Base-by-base conservation (phyloP, 2,888 invertebrate genomes). In the Octonoba sinensis region DNA sequence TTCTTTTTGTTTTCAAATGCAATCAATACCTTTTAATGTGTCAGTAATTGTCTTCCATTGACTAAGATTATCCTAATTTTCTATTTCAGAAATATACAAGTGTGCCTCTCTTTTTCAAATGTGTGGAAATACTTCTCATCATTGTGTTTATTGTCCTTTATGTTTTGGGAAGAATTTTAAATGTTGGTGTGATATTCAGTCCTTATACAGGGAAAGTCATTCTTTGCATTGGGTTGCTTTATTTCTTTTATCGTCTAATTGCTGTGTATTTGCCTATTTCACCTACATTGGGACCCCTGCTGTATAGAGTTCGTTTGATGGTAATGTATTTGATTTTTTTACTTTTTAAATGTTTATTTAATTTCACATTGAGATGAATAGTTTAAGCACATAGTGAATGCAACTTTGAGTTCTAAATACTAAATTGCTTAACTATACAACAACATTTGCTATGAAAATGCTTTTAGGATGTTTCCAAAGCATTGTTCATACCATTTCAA, bases 201-300 rank as follows among this genome's bases (percentile, higher is more conserved):
- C 84, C 85, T n/a, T 87, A 86, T 69, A 86, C 86, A 22, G 86
- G 87, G 64, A 88, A 88, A 85, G 87, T 88, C 18, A 84, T 88
- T 64, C 84, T 88, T 84, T 87, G 88, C 78, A 67, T 87, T 22
- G 88, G 87, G 44, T 85, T 90, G 24, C 87, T 90, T 24, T 90
- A 89, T 86, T 89, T 89, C 86, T 89, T 88, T 86, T 90, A 89
- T 85, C 86, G 89, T 8, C 88, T 89, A 12, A 86, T 90, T 54
- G 88, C 88, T 82, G 87, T 88, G 64, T 90, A 89, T 85, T 86
- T 90, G 18, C 90, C 90, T 1, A 88, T 89, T 81, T 87, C 88
- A 73, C 87, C 88, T 3, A 88, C 88, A 8, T 86, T 88, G 16
- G 90, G 90, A 59, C 89, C 89, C 1, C 87, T 89, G 86, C 85